phyloP scores from a whole-genome alignment of 2,888 invertebrate species.

The Synergus itoensis region DNA sequence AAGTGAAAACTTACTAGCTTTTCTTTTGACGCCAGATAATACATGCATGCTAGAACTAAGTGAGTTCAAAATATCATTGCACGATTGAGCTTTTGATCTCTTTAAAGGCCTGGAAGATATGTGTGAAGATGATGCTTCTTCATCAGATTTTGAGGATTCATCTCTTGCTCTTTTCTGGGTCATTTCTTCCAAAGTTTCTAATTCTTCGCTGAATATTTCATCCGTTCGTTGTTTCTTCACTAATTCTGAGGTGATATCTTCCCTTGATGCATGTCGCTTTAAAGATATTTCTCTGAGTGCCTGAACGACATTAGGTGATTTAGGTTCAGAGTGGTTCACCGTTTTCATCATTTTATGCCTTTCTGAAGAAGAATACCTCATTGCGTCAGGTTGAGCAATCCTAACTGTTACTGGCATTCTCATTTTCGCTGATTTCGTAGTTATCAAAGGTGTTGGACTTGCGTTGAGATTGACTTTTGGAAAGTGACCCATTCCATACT shows the following conservation, averaged over 20 bases:
- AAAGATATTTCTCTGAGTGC: slow-evolving; percentile 69
- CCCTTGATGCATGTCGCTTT: slow-evolving; percentile 73
- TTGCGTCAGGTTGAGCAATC: slow-evolving; percentile 69
- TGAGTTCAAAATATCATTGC: slow-evolving; percentile 74
- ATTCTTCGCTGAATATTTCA: slow-evolving; percentile 58
- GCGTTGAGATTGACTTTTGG: slow-evolving; percentile 73
- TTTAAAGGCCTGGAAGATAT: slow-evolving; percentile 69
- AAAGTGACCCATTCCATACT: slow-evolving; percentile 73
- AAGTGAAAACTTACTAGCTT: slow-evolving; percentile 68
- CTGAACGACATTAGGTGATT: slow-evolving; percentile 62
- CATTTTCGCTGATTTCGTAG: slow-evolving; percentile 62
- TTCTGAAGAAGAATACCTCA: slow-evolving; percentile 63
- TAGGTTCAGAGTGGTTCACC: slow-evolving; percentile 46
- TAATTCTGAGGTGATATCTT: slow-evolving; percentile 69
- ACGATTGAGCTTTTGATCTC: slow-evolving; percentile 73
- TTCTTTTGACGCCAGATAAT: slow-evolving; percentile 71
- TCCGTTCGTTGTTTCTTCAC: slow-evolving; percentile 74
- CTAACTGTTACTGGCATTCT: slow-evolving; percentile 71
- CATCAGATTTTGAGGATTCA: slow-evolving; percentile 70
- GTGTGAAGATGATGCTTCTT: slow-evolving; percentile 67
- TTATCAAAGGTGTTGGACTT: slow-evolving; percentile 69
- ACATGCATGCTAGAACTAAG: slow-evolving; percentile 72
- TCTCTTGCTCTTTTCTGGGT: slow-evolving; percentile 73
- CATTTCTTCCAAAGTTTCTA: slow-evolving; percentile 71
- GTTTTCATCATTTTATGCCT: slow-evolving; percentile 62